Evolutionary conservation across 2,113 vertebrate genomes (phyloP), one percentile per base, ranked within the genome.

Genomic region (Vicugna pacos): DNA sequence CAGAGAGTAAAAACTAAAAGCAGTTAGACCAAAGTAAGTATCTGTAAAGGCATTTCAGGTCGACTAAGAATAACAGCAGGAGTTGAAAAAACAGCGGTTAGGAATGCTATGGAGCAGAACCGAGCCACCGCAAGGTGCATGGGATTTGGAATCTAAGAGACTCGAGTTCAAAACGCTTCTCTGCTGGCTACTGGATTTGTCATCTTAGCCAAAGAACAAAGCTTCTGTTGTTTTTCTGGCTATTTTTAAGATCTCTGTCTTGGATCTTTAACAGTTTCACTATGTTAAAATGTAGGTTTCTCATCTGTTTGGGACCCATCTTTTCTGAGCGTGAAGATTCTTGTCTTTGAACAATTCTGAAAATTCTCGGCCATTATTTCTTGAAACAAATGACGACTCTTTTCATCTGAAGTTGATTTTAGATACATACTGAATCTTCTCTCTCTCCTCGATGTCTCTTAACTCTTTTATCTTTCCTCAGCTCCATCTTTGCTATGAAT

Each of bases 1-100:
- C 38, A 52, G 58, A 84, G n/a, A 91, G 28, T 50, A 56, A 83
- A 80, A 67, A 19, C 46, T 54, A 56, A 80, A 89, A 92, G 52
- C 46, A 72, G 10, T 82, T 75, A 62, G 30, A 79, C 42, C 17
- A 79, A 28, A 79, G 30, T 77, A 72, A 56, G 20, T 75, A 73
- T 42, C 56, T 64, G 5, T 32, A 75, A 80, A 35, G 17, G 24
- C 6, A 35, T 65, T 86, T 75, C 54, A 30, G 30, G 32, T 81
- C 60, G 56, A 19, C 10, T 76, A 22, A 94, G 26, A 67, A 52
- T 69, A 58, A 84, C 52, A 60, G 75, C 84, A 86, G 32, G 2
- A 58, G 35, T 28, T 58, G 30, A 72, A 85, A 81, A 70, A 5
- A 35, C 3, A 42, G 52, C 70, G 22, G 24, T 46, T 13, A 64